Evolutionary conservation across 37 sponge, comb jelly and placozoan species (phyloP).

Genomic region (Eunapius fragilis): DNA sequence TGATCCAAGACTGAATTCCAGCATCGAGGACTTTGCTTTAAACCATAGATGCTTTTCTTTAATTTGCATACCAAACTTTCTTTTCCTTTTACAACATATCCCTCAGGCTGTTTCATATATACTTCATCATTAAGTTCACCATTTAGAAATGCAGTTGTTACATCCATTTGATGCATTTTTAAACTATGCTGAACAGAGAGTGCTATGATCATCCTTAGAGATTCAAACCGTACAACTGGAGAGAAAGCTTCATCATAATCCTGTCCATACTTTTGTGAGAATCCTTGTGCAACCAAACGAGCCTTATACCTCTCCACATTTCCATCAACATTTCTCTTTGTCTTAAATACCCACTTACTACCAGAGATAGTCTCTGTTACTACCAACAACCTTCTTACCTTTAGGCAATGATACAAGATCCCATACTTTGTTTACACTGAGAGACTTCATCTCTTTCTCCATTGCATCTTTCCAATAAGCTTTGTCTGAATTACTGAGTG

Average conservation of each 20-base stretch:
- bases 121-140: slow-evolving; percentile 54
- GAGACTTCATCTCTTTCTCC: slow-evolving; percentile 64
- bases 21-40: slow-evolving; percentile 59
- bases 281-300: slow-evolving; percentile 62
- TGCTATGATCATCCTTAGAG: slow-evolving; percentile 30
- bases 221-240: slow-evolving; percentile 40
- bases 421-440: slow-evolving; percentile 53
- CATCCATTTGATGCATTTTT: slow-evolving; percentile 52
- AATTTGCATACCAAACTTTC: slow-evolving; percentile 25
- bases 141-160: slow-evolving; percentile 56
- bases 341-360: slow-evolving; percentile 62
- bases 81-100: slow-evolving; percentile 28
- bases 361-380: too few relatives aligned
- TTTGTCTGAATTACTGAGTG: slow-evolving; percentile 25
- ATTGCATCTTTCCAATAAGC: slow-evolving; percentile 51
- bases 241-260: slow-evolving; percentile 68
- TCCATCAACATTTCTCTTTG: slow-evolving; percentile 31
- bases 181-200: slow-evolving; percentile 28
- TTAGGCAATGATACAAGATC: slow-evolving; percentile 8
- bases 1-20: slow-evolving; percentile 57
- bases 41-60: slow-evolving; percentile 50
- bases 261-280: slow-evolving; percentile 36
- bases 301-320: slow-evolving; percentile 49
- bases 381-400: slow-evolving; percentile 12
- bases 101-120: slow-evolving; percentile 60